Evolutionary conservation across 2,797 vertebrate species (phyloP).

Genomic region (Anomalospiza imberbis): DNA sequence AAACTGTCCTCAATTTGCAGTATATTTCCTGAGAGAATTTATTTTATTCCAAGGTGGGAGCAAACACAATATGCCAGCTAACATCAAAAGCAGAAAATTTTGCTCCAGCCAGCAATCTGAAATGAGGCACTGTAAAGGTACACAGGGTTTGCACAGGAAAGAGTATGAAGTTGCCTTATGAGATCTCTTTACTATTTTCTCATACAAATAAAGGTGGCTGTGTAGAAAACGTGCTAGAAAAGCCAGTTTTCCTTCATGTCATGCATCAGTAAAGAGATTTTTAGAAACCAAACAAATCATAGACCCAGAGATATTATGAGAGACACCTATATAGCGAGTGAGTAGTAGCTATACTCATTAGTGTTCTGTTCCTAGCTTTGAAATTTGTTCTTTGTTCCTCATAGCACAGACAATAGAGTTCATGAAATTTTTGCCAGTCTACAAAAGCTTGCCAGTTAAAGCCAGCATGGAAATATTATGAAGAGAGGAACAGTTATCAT

Average conservation of each 20-base stretch:
- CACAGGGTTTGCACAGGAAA: neutral
- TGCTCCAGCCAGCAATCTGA: neutral
- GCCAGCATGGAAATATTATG: constrained; percentile 45
- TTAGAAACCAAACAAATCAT: neutral
- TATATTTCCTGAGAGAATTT: neutral
- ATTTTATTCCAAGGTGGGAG: neutral
- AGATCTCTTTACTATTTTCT: neutral
- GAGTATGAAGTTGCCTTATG: neutral
- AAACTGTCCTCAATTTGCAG: neutral
- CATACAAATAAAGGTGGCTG: neutral
- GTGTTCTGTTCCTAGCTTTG: constrained; percentile 17
- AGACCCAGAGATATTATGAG: neutral
- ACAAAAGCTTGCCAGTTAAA: constrained; percentile 53
- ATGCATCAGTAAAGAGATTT: neutral
- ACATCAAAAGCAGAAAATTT: neutral
- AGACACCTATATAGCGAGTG: neutral
- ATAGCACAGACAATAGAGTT: constrained; percentile 3
- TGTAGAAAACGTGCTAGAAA: neutral
- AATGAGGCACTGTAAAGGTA: neutral
- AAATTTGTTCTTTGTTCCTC: constrained; percentile 25
- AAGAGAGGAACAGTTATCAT: constrained; percentile 59
- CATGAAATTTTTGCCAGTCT: neutral
- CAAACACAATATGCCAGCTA: neutral
- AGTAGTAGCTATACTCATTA: neutral
- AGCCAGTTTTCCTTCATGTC: neutral